A percentile compares a stretch with the other conserved stretches of the same genome.
Evolutionary conservation across 1,140 invertebrate genomes (phyloP).

Genomic region (Orchestia grillus): DNA sequence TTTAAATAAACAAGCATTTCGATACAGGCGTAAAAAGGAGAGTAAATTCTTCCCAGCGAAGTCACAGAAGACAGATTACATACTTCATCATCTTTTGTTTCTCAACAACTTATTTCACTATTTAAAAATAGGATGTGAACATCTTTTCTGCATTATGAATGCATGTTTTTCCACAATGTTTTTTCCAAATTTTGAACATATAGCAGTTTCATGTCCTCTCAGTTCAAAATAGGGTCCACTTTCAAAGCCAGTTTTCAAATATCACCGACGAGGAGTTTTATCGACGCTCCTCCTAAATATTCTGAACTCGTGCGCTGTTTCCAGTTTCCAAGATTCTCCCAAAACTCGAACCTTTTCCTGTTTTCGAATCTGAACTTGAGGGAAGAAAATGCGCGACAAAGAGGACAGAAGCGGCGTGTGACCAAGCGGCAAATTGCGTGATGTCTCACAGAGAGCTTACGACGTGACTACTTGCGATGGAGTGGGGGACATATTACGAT

Average conservation of each 20-base stretch:
- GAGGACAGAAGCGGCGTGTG: slow-evolving; percentile 35
- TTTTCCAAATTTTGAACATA: too few species aligned
- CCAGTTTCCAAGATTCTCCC: neutral
- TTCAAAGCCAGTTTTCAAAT: neutral
- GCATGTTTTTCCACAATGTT: too few species aligned
- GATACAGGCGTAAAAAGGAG: too few species aligned
- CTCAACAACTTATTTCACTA: too few species aligned
- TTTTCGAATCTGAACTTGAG: slow-evolving; percentile 20
- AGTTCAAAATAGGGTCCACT: neutral
- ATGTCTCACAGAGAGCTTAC: neutral
- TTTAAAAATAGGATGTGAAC: too few species aligned
- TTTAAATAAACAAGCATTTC: too few species aligned
- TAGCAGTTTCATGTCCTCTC: neutral
- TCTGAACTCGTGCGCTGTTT: neutral
- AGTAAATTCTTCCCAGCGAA: too few species aligned
- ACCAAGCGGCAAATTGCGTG: slow-evolving; percentile 43
- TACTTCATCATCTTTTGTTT: too few species aligned
- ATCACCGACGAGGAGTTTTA: neutral
- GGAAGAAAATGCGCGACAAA: slow-evolving; percentile 20
- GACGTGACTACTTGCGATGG: neutral
- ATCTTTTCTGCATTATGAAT: too few species aligned
- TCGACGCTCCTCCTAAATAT: neutral
- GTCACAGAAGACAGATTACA: too few species aligned
- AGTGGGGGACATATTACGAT: neutral
- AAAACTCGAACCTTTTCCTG: slow-evolving; percentile 13